These are phyloP conservation scores for Margarornis squamiger DNA, from an alignment of 2,797 vertebrate genomes.

Conservation along the genomic window DNA sequence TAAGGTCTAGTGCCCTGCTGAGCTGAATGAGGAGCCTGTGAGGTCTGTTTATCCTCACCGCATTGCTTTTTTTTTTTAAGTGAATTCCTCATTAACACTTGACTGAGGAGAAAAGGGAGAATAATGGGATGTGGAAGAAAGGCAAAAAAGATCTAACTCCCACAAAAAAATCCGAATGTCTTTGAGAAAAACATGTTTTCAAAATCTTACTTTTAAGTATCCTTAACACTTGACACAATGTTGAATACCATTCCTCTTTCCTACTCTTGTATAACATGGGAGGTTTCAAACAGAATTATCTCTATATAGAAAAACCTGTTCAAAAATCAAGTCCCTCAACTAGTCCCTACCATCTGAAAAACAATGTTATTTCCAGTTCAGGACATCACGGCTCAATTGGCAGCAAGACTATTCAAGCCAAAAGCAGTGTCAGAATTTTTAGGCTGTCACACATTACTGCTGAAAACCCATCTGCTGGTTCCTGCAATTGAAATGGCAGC, in stretches of 20 bases:
- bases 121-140: not conserved
- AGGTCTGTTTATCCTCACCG: constrained; percentile 33
- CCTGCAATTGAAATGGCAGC: not conserved
- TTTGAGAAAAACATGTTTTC: not conserved
- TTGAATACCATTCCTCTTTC: not conserved
- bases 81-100: constrained; percentile 39
- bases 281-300: not conserved
- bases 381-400: not conserved
- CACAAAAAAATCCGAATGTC: not conserved
- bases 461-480: not conserved
- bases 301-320: not conserved
- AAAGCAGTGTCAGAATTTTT: not conserved
- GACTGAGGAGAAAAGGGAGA: not conserved
- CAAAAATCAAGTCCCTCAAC: not conserved
- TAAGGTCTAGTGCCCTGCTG: constrained; percentile 65
- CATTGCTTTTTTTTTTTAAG: not conserved
- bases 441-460: not conserved
- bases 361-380: not conserved
- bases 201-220: not conserved
- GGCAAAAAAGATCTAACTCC: not conserved
- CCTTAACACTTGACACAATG: not conserved
- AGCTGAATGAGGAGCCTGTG: constrained; percentile 40
- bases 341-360: not conserved
- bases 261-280: not conserved
- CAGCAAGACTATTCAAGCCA: not conserved